Evolutionary conservation across 2,113 vertebrate genomes (phyloP).

Genomic region (Raphicerus campestris): DNA sequence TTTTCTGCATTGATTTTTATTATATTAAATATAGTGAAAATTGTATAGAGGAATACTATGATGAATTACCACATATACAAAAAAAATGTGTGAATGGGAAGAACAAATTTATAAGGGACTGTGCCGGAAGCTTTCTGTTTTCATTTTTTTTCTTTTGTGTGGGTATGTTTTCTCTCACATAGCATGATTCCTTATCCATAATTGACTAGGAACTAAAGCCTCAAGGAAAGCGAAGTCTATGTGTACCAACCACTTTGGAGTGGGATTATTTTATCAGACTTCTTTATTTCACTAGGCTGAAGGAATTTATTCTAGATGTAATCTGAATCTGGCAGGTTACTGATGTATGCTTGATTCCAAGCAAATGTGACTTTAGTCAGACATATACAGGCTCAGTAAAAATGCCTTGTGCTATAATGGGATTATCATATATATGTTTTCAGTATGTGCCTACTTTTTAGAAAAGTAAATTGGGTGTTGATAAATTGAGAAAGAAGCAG

Average conservation of each 20-base stretch:
- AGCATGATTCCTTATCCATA: background rate
- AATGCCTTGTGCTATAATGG: background rate
- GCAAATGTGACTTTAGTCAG: background rate
- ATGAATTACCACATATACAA: background rate
- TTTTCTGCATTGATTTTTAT: slow-evolving; percentile 3
- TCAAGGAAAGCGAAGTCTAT: background rate
- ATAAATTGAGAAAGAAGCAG: background rate
- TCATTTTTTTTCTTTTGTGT: too few relatives aligned
- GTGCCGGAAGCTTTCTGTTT: background rate
- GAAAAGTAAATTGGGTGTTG: background rate
- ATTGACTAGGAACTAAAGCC: background rate
- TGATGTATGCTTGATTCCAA: background rate
- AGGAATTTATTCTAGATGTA: background rate
- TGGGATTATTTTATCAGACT: background rate
- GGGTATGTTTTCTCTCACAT: background rate
- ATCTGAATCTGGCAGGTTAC: background rate
- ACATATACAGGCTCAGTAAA: too few relatives aligned
- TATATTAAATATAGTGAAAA: background rate
- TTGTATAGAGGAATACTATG: background rate
- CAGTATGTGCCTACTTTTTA: background rate
- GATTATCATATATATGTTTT: background rate
- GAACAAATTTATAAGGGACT: background rate
- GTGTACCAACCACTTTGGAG: background rate
- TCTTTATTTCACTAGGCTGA: background rate
- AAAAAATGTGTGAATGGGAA: background rate